Percentiles rank a stretch among this genome's conserved stretches.
Conservation (phyloP, 2,888 invertebrate genomes). For the Volucella bombylans region DNA sequence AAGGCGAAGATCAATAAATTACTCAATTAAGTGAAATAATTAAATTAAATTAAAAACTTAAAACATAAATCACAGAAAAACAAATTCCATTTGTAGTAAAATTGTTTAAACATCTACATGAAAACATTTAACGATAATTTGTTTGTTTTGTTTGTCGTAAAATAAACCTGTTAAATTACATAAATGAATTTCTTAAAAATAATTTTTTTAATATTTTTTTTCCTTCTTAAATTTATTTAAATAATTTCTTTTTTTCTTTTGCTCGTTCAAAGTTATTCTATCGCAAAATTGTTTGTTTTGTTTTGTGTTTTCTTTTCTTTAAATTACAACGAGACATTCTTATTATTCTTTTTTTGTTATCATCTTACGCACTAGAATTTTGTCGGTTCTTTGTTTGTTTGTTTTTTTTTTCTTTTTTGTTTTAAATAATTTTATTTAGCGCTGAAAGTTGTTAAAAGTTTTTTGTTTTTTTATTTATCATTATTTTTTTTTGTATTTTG, state of each 20-base stretch:
- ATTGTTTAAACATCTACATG: slow-evolving; percentile 43
- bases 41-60: slow-evolving; percentile 55
- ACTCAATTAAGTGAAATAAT: neutral
- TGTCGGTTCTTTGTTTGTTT: slow-evolving; percentile 45
- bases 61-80: slow-evolving; percentile 72
- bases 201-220: slow-evolving; percentile 33
- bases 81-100: slow-evolving; percentile 59
- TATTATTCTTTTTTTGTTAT: slow-evolving; percentile 1
- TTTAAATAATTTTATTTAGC: slow-evolving; percentile 70
- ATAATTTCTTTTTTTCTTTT: slow-evolving; percentile 45
- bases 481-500: slow-evolving; percentile 44
- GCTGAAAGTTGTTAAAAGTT: slow-evolving; percentile 48
- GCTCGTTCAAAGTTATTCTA: slow-evolving; percentile 46
- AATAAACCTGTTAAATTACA: slow-evolving; percentile 34
- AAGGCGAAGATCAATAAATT: neutral
- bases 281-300: slow-evolving; percentile 23
- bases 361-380: slow-evolving; percentile 53
- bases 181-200: slow-evolving; percentile 42
- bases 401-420: neutral
- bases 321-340: slow-evolving; percentile 77
- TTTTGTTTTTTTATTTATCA: slow-evolving; percentile 56
- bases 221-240: slow-evolving; percentile 43
- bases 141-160: slow-evolving; percentile 28
- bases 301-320: slow-evolving; percentile 37
- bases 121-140: slow-evolving; percentile 46